These are phyloP conservation scores for Ooceraea biroi DNA, from an alignment of 1,140 invertebrate genomes.

Conservation along the genomic window DNA sequence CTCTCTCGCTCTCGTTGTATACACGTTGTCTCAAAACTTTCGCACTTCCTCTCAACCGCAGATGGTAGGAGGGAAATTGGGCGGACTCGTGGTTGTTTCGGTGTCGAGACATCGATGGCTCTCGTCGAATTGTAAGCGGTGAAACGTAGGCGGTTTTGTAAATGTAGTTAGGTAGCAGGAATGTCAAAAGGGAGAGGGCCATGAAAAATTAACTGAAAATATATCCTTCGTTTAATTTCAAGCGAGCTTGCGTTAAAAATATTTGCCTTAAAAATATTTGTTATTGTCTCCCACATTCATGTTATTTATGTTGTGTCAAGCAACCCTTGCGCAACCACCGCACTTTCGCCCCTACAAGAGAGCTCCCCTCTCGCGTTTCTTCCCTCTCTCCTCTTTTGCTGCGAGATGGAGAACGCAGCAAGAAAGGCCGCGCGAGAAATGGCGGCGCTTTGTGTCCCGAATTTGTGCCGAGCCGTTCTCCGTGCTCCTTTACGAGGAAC, in stretches of 20 bases:
- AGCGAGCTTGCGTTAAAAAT: not conserved
- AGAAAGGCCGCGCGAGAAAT: constrained; percentile 80
- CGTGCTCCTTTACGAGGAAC: constrained; percentile 76
- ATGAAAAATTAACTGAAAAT: not conserved
- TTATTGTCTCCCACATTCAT: too few species aligned
- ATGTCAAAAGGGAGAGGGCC: not conserved
- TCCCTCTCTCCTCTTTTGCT: constrained; percentile 8
- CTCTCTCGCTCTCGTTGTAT: constrained; percentile 44
- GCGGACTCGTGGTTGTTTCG: constrained; percentile 25
- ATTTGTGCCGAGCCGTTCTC: constrained; percentile 79
- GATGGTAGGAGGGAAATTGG: constrained; percentile 44
- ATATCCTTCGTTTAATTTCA: not conserved
- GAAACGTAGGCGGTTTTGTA: constrained; percentile 1
- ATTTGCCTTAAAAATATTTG: too few species aligned
- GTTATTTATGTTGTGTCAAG: too few species aligned
- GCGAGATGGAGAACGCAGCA: constrained; percentile 70
- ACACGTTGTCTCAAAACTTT: constrained; percentile 60
- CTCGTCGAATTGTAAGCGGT: not conserved
- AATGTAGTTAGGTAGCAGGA: not conserved
- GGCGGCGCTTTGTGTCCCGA: constrained; percentile 80
- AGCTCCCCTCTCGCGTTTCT: constrained; percentile 60
- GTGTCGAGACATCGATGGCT: not conserved
- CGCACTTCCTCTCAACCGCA: constrained; percentile 50
- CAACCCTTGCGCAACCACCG: too few species aligned
- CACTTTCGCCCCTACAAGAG: constrained; percentile 64